Evolutionary conservation across 2,113 vertebrate species (phyloP).

Genomic region (Entelurus aequoreus): DNA sequence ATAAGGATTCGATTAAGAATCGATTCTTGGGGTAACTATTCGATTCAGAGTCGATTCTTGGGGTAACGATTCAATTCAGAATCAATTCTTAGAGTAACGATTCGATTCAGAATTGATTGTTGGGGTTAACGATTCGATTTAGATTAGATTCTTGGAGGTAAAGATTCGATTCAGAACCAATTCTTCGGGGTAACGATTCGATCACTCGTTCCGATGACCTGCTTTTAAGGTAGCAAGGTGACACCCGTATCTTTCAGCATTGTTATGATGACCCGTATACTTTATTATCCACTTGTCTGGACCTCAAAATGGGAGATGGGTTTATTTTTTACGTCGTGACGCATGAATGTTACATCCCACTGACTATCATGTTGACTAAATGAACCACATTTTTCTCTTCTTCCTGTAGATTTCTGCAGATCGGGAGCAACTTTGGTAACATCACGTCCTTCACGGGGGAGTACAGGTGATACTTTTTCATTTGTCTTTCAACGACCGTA

Average conservation of each 20-base stretch:
- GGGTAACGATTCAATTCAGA: too few relatives aligned
- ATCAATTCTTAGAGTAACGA: too few relatives aligned
- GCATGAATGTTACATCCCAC: background rate
- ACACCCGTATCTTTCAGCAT: slow-evolving; percentile 63
- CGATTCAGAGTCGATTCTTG: too few relatives aligned
- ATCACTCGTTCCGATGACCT: slow-evolving; percentile 69
- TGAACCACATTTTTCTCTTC: slow-evolving; percentile 16
- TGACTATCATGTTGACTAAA: background rate
- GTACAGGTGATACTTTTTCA: slow-evolving; percentile 45
- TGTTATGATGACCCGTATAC: slow-evolving; percentile 69
- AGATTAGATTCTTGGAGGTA: too few relatives aligned
- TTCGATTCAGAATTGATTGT: too few relatives aligned
- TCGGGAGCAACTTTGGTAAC: slow-evolving; percentile 74
- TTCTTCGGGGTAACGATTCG: too few relatives aligned
- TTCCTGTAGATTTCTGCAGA: slow-evolving; percentile 71
- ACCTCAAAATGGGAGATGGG: slow-evolving; percentile 44
- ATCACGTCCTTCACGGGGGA: slow-evolving; percentile 23
- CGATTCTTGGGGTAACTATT: too few relatives aligned
- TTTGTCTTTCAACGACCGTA: too few relatives aligned
- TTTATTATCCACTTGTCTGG: slow-evolving; percentile 62
- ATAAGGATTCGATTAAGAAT: too few relatives aligned
- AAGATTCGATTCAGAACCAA: too few relatives aligned
- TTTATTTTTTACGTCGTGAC: slow-evolving; percentile 3
- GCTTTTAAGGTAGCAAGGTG: slow-evolving; percentile 70
- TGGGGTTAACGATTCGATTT: too few relatives aligned